phyloP scores from a whole-genome alignment of 2,113 vertebrate species.

The Marmota monax region DNA sequence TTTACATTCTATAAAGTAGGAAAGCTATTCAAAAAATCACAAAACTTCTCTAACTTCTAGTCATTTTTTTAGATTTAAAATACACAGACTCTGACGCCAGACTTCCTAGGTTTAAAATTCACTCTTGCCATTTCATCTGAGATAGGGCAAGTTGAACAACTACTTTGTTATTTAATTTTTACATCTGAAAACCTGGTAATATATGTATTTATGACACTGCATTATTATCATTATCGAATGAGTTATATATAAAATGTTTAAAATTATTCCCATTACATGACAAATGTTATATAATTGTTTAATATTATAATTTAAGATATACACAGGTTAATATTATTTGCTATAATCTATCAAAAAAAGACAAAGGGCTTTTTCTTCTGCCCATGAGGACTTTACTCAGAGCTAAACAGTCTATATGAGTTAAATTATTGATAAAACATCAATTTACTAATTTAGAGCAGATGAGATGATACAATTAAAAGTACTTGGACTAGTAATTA shows the following conservation, averaged over 20 bases:
- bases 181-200: neutral
- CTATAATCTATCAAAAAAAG: constrained; percentile 10
- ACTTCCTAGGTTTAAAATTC: neutral
- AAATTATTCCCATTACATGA: neutral
- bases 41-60: neutral
- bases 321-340: neutral
- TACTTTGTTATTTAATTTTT: neutral
- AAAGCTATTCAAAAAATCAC: constrained; percentile 1
- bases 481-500: neutral
- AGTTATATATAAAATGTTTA: neutral
- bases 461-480: neutral
- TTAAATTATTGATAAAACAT: constrained; percentile 25
- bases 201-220: neutral
- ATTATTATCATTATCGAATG: neutral
- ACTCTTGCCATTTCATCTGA: neutral
- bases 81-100: neutral
- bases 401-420: neutral
- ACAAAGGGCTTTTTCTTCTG: neutral
- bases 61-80: constrained; percentile 8
- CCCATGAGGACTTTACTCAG: neutral
- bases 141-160: neutral
- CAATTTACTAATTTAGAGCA: constrained; percentile 6
- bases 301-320: neutral
- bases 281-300: neutral
- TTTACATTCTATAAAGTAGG: neutral